These are phyloP conservation scores for Petrocephalus sullivani DNA, from an alignment of 2,797 vertebrate species.

Conservation along the genomic window DNA sequence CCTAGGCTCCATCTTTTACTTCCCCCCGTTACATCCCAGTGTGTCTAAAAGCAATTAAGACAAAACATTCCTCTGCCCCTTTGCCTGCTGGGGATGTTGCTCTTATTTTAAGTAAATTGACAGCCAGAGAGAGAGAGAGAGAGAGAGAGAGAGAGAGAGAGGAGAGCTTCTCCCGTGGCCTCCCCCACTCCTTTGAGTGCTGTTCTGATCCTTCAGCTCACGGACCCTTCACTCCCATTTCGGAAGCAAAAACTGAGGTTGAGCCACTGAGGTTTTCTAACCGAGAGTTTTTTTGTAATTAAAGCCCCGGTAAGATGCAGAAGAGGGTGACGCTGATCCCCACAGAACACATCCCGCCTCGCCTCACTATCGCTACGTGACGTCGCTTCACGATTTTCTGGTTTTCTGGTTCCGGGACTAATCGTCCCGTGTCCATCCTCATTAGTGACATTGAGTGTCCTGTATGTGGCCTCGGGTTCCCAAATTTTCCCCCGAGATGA, in stretches of 20 bases:
- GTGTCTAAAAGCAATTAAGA: slow-evolving; percentile 9
- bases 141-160: not conserved
- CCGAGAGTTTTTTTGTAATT: not conserved
- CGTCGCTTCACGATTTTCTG: not conserved
- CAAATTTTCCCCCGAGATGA: not conserved
- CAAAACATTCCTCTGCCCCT: not conserved
- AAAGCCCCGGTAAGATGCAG: not conserved
- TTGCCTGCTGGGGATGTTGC: slow-evolving; percentile 9
- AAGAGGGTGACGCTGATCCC: not conserved
- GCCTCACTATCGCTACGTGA: not conserved
- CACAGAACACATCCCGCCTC: not conserved
- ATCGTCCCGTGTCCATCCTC: not conserved
- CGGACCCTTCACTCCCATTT: not conserved
- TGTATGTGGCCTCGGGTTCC: not conserved
- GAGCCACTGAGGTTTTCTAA: not conserved
- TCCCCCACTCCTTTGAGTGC: not conserved
- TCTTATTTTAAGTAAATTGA: slow-evolving; percentile 15
- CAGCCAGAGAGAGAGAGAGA: not conserved
- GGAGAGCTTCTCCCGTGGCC: not conserved
- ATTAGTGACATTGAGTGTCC: not conserved
- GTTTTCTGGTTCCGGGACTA: not conserved
- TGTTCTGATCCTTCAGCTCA: not conserved
- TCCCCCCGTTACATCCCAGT: not conserved
- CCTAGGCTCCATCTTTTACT: not conserved
- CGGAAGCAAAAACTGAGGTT: not conserved